Percentiles rank a stretch among this genome's conserved stretches.
Evolutionary conservation across 1,140 invertebrate genomes (phyloP).

Genomic region (Drosophila paulistorum): DNA sequence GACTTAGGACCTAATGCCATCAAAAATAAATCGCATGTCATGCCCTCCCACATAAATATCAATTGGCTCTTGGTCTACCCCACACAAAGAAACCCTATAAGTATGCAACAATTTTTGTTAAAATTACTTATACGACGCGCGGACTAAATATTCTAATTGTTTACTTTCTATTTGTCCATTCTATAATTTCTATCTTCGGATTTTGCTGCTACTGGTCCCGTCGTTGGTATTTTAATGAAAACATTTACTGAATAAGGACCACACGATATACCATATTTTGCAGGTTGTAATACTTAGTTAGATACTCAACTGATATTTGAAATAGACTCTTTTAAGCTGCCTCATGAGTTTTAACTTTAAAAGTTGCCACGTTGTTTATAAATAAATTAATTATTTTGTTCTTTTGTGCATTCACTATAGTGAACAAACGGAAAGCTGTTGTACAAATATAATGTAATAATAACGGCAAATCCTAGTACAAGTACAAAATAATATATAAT

Average conservation of each 20-base stretch:
- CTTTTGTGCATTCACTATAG: background rate
- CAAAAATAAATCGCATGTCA: conserved; percentile 60
- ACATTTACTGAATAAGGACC: conserved; percentile 58
- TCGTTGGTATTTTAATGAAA: background rate
- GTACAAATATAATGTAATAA: background rate
- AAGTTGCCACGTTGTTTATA: too few species aligned
- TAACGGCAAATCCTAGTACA: background rate
- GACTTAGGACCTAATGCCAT: conserved; percentile 71
- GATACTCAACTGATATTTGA: conserved; percentile 25
- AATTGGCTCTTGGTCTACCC: too few species aligned
- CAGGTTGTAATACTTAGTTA: too few species aligned
- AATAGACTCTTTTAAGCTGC: conserved; percentile 36
- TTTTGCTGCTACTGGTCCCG: background rate
- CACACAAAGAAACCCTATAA: background rate
- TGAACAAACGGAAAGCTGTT: background rate
- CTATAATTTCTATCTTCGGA: background rate
- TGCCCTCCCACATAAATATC: conserved; percentile 2
- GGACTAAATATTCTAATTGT: conserved; percentile 22
- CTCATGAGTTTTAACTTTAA: too few species aligned
- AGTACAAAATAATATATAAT: background rate
- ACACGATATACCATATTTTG: too few species aligned
- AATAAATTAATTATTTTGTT: background rate
- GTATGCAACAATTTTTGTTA: conserved; percentile 30
- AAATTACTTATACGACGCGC: conserved; percentile 57
- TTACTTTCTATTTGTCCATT: background rate